These are phyloP conservation scores for Asbolus verrucosus DNA, from an alignment of 1,140 invertebrate genomes.

Conservation along the genomic window DNA sequence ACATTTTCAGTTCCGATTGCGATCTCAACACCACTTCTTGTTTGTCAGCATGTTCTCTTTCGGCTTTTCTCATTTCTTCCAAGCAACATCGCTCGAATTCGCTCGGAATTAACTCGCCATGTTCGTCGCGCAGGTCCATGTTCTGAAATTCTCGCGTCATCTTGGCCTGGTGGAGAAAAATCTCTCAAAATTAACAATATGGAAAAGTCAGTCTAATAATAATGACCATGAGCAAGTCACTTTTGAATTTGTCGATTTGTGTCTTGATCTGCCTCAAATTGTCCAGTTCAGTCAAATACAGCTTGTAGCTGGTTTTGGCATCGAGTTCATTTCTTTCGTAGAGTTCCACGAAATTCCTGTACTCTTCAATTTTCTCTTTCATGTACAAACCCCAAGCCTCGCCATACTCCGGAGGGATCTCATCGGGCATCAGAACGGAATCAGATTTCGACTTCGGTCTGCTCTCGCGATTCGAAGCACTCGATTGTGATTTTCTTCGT, in stretches of 20 bases:
- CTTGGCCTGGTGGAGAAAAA: neutral
- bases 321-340: neutral
- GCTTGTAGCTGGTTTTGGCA: neutral
- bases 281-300: neutral
- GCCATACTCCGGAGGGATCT: neutral
- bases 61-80: neutral
- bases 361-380: constrained; percentile 3
- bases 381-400: constrained; percentile 11
- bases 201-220: neutral
- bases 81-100: neutral
- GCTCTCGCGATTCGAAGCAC: neutral
- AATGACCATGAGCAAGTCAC: constrained; percentile 2
- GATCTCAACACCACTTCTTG: constrained; percentile 7
- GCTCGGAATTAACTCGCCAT: neutral
- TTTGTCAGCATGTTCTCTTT: constrained; percentile 2
- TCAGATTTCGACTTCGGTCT: neutral
- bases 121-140: neutral
- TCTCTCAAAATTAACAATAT: neutral
- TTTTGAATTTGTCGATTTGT: neutral
- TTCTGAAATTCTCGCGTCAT: constrained; percentile 26
- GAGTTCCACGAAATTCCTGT: neutral
- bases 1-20: neutral
- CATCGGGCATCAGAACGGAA: neutral
- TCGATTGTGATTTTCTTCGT: neutral
- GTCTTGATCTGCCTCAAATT: neutral